Evolutionary conservation across 2,113 vertebrate species (phyloP).

Genomic region (Psilopsiagon aurifrons): DNA sequence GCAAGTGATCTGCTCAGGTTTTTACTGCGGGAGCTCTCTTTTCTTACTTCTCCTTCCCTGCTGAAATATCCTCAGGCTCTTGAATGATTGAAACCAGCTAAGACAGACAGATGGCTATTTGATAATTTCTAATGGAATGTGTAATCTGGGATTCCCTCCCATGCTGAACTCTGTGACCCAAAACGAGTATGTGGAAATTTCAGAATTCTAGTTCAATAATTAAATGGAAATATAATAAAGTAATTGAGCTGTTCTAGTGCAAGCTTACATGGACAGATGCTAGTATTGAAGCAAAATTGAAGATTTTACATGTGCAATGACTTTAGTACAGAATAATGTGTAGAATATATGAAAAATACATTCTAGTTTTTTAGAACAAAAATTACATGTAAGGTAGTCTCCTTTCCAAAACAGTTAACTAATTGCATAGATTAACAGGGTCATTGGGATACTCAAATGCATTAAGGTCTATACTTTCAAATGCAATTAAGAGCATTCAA

Average conservation of each 20-base stretch:
- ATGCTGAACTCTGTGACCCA: slow-evolving; percentile 38
- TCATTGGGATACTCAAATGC: slow-evolving; percentile 10
- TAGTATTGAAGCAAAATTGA: not conserved
- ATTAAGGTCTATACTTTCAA: slow-evolving; percentile 59
- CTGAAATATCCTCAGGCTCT: slow-evolving; percentile 9
- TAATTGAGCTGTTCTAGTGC: not conserved
- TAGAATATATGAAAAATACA: not conserved
- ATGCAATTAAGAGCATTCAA: slow-evolving; percentile 62
- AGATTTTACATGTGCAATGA: not conserved
- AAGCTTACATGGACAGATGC: not conserved
- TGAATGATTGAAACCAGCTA: slow-evolving; percentile 31
- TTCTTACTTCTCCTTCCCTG: not conserved
- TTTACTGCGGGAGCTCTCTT: not conserved
- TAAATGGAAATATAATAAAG: slow-evolving; percentile 31
- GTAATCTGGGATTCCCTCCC: slow-evolving; percentile 28
- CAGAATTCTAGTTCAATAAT: slow-evolving; percentile 37
- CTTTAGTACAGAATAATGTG: not conserved
- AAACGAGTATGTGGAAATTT: slow-evolving; percentile 22
- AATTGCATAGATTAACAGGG: slow-evolving; percentile 53
- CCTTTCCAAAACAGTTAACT: slow-evolving; percentile 39
- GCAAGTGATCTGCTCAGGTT: not conserved
- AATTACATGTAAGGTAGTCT: not conserved
- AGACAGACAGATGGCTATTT: slow-evolving; percentile 46
- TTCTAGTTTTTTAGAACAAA: not conserved
- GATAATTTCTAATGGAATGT: slow-evolving; percentile 58